Base-by-base conservation (phyloP, 1,140 invertebrate genomes). In the Zaprionus davidi region DNA sequence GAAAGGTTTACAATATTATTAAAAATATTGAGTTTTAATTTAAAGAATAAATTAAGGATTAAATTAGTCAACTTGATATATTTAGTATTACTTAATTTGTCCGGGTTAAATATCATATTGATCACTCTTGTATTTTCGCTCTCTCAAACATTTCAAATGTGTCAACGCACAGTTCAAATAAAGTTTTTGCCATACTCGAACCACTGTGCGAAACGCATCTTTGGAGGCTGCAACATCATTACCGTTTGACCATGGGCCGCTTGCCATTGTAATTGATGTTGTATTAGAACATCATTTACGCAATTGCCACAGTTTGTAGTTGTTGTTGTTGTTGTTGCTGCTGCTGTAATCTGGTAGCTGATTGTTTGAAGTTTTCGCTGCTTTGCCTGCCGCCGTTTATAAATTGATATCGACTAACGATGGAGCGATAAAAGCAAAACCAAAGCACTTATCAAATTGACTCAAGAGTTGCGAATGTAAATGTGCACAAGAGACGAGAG, bases 231-330 rank as follows among this genome's bases (percentile, higher is more conserved):
- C 75, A 83, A 69, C 78, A 87, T 88, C 78, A 83, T 87, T 87
- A 79, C 84, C 78, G 80, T 87, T 81, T 76, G 80, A 73, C 77
- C 78, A 87, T 87, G 84, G 83, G 84, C 84, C 84, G 77, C 84
- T 87, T 88, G 84, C 84, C 74, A 88, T 88, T 88, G 84, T 88
- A 90, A 88, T 90, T 90, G 85, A 90, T 88, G 85, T 90, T 84
- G 85, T 88, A 88, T 88, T 88, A 88, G 84, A 88, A 88, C 85
- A 88, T 81, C 81, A 90, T 88, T 88, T 88, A 88, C 81, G 81
- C 84, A 88, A 88, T 87, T 87, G 84, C 84, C 74, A 71, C 77
- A 82, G 80, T 79, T 81, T 67, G 66, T 49, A 56, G 68, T 71
- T 56, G 66, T 73, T 75, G 63, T 56, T 68, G 22, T 26, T 28